A percentile compares a stretch with the other conserved stretches of the same genome.
phyloP scores from a whole-genome alignment of 2,113 vertebrate genomes.

The Cynopterus brachyotis region DNA sequence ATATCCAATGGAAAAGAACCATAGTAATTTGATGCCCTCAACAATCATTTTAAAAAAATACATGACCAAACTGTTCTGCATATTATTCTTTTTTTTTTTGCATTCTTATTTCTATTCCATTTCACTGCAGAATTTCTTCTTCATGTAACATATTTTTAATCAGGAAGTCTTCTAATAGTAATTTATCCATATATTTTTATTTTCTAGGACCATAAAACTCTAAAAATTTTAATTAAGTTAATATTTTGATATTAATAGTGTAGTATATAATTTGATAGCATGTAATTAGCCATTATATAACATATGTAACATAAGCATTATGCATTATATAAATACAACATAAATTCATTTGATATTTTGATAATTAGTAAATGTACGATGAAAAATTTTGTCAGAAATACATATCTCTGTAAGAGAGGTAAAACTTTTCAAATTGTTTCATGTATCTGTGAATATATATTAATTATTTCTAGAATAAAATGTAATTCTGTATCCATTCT shows the following conservation, averaged over 20 bases:
- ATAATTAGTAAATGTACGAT: neutral
- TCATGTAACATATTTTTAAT: neutral
- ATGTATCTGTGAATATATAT: neutral
- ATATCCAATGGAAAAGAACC: neutral
- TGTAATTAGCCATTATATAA: neutral
- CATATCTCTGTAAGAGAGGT: neutral
- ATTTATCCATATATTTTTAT: neutral
- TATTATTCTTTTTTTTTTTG: neutral
- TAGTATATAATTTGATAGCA: neutral
- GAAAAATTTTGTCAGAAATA: neutral
- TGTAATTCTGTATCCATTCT: neutral
- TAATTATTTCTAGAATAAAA: neutral
- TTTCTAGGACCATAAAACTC: neutral
- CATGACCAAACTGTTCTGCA: neutral
- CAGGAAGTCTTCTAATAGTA: neutral
- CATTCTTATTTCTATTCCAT: neutral
- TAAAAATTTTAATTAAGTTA: constrained; percentile 44
- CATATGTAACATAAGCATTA: neutral
- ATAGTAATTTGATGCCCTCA: neutral
- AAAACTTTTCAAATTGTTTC: neutral
- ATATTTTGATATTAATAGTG: neutral
- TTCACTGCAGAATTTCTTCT: neutral
- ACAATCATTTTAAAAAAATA: neutral
- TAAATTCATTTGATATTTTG: constrained; percentile 1
- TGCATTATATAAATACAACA: neutral